Evolutionary conservation across 2,888 invertebrate species (phyloP), one percentile per base, ranked within the genome.

Genomic region (Diabrotica balteata): DNA sequence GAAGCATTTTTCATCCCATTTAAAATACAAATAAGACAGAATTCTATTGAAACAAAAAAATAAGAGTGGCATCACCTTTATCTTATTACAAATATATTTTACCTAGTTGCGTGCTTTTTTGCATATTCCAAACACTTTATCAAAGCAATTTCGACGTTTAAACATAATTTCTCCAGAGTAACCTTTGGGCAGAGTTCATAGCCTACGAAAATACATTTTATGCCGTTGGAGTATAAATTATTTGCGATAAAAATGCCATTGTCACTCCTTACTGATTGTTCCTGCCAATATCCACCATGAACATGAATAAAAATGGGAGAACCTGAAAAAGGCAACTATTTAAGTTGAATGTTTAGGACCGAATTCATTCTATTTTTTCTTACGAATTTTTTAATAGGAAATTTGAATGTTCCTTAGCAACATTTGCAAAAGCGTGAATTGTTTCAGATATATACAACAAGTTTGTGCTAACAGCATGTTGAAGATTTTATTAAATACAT

Each of bases 201-300:
- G 44, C 93, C 95, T n/a, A 93, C 82, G 2, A 91, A 86, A 42
- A 92, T 86, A 0, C 92, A 90, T 82, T 92, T 91, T 71, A 92
- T 88, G 4, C 88, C 88, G 50, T 86, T 86, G 52, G 87, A 84
- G 76, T 91, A 86, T n/a, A 92, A 78, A 66, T 64, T 65, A 55
- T 75, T 71, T 2, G 79, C 73, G 8, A 80, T 72, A 64, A 77
- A 79, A 22, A 71, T 64, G 54, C 76, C 72, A 61, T 70, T 77
- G 32, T 69, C 59, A 45, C 76, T 74, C 7, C 71, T 72, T n/a
- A 80, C 59, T 9, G 43, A 45, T 59, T 71, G 59, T 70, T 88
- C 88, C 82, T 93, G 93, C 95, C 96, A 96, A 81, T 91, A 96
- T 4, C 96, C 96, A 0, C 96, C 96, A 82, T 96, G 96, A 60